Evolutionary conservation across 2,888 invertebrate genomes (phyloP).

Genomic region (Andrena trimmerana): DNA sequence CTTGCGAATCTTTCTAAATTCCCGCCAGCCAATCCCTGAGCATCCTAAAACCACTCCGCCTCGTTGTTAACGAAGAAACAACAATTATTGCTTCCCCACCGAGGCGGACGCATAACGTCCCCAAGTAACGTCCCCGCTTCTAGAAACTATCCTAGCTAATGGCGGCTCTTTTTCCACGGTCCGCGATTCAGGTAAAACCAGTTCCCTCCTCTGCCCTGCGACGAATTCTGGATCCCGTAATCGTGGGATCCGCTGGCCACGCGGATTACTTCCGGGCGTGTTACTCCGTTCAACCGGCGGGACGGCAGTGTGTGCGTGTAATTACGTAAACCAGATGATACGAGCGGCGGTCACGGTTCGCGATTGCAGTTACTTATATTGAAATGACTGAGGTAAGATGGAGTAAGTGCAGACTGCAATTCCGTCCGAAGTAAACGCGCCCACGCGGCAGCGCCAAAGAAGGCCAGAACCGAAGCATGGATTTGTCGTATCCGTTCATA

Average conservation of each 20-base stretch:
- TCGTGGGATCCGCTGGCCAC: conserved; percentile 17
- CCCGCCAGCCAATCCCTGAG: neutral
- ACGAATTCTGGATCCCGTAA: conserved; percentile 25
- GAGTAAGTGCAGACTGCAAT: conserved; percentile 73
- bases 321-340: conserved; percentile 75
- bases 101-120: conserved; percentile 12
- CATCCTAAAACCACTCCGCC: conserved; percentile 11
- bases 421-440: conserved; percentile 73
- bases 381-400: conserved; percentile 69
- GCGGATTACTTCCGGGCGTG: conserved; percentile 64
- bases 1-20: conserved; percentile 5
- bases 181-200: conserved; percentile 19
- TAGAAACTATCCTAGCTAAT: conserved; percentile 20
- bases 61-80: neutral
- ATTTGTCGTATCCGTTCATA: conserved; percentile 71
- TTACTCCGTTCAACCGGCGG: conserved; percentile 56
- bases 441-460: conserved; percentile 72
- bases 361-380: conserved; percentile 73
- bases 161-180: conserved; percentile 20
- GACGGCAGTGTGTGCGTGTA: conserved; percentile 40
- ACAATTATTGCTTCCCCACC: conserved; percentile 28
- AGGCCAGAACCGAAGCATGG: conserved; percentile 70
- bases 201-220: conserved; percentile 18
- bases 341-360: conserved; percentile 72
- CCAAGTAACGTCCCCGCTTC: conserved; percentile 28